phyloP scores from a whole-genome alignment of 2,888 invertebrate species.

The Chesias legatella region DNA sequence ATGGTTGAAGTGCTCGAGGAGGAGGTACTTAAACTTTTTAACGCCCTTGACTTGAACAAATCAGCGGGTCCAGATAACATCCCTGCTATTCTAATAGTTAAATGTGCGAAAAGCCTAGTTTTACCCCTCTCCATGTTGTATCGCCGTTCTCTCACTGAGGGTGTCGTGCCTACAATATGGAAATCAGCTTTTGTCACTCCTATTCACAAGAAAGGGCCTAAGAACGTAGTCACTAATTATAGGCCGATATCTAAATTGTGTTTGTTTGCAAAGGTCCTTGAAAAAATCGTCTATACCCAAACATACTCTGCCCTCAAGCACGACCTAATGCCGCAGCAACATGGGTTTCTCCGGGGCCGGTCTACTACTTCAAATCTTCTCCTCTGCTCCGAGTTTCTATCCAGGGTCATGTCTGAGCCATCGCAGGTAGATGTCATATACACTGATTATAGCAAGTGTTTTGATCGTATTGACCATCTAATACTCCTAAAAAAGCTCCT shows the following conservation, averaged over 20 bases:
- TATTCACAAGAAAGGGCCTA: too few relatives aligned
- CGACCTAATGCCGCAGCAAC: too few relatives aligned
- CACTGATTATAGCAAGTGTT: constrained; percentile 10
- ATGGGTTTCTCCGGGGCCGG: constrained; percentile 8
- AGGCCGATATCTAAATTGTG: too few relatives aligned
- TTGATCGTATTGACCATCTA: constrained; percentile 11
- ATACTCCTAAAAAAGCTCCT: constrained; percentile 3
- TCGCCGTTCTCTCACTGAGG: neutral
- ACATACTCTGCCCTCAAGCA: too few relatives aligned
- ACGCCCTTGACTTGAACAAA: neutral
- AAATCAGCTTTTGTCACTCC: too few relatives aligned
- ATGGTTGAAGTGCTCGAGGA: neutral
- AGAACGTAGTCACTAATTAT: too few relatives aligned
- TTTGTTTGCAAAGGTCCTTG: too few relatives aligned
- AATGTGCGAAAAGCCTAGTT: neutral
- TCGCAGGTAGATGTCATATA: too few relatives aligned
- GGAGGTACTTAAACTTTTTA: neutral
- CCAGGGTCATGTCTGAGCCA: constrained; percentile 4
- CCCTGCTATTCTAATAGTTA: constrained; percentile 1
- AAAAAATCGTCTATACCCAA: too few relatives aligned
- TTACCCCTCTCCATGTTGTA: neutral
- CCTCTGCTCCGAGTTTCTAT: constrained; percentile 5
- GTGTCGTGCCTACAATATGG: neutral
- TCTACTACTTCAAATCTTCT: constrained; percentile 16
- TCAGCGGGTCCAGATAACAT: too few relatives aligned